These are phyloP conservation scores for Elysia crispata DNA, from an alignment of 2,888 invertebrate species.

Conservation along the genomic window DNA sequence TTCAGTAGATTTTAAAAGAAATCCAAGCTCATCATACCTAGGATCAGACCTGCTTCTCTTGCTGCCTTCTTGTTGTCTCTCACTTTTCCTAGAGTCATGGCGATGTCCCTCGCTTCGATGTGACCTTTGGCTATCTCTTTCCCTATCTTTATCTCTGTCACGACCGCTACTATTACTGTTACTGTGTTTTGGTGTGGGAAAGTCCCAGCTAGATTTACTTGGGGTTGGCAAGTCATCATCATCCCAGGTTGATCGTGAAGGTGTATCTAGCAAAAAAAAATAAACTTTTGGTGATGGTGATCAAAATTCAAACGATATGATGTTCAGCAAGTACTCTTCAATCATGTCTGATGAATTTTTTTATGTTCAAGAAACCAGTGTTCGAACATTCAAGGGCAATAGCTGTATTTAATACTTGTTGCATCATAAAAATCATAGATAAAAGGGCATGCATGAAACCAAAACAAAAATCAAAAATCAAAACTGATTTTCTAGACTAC, in stretches of 20 bases:
- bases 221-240: conserved; percentile 82
- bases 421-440: too few species aligned
- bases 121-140: not conserved
- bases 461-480: too few species aligned
- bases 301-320: too few species aligned
- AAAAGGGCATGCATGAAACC: too few species aligned
- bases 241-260: conserved; percentile 80
- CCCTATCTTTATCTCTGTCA: conserved; percentile 11
- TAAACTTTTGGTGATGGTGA: too few species aligned
- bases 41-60: conserved; percentile 35
- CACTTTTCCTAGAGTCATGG: not conserved
- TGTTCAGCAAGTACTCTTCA: too few species aligned
- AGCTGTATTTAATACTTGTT: too few species aligned
- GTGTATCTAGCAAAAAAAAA: conserved; percentile 79
- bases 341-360: too few species aligned
- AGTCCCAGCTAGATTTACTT: conserved; percentile 89
- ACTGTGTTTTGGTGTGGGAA: conserved; percentile 80
- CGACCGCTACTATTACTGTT: not conserved
- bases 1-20: too few species aligned
- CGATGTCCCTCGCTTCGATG: not conserved
- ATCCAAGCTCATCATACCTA: not conserved
- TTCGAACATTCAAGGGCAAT: too few species aligned
- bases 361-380: too few species aligned
- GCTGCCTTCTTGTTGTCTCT: conserved; percentile 26
- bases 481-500: too few species aligned